Base-by-base conservation (phyloP, 2,888 invertebrate species). In the Protophormia terraenovae region DNA sequence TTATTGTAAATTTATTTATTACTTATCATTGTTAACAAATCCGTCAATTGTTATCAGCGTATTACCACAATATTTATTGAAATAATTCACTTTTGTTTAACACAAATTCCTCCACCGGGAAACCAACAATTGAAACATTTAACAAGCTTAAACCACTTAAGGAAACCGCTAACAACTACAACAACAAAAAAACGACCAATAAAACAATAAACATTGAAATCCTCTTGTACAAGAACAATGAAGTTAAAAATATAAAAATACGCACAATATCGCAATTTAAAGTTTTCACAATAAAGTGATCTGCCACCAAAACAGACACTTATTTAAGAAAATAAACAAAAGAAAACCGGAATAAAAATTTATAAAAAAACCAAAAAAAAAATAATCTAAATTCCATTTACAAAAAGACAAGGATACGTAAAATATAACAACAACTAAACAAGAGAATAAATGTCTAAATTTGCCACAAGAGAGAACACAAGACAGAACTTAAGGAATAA, bases 261-360 rank as follows among this genome's bases (percentile, higher is more conserved):
- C 19, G 6, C 27, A 45, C 27, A 77, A 24, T 38, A 24, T 24
- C 53, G 19, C 8, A 53, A 7, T 67, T 60, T 45, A 14, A 24
- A 69, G 14, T 60, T 69, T 62, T 12, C 62, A 22, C 38, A 71
- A 55, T 55, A 55, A 71, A 71, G 6, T 50, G 14, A 60, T 47
- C 45, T 38, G 16, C 69, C 69, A 19, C 10, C 50, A 62, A 60
- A n/a, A 50, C 60, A 69, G 35, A 16, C 47, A 50, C 27, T 32
- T 45, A 16, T 35, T n/a, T 22, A 29, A 14, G 24, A 29, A 55
- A 53, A 66, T 47, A 53, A 19, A 58, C 1, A 55, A 55, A 7
- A 6, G 8, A 14, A 55, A 55, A 55, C n/a, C n/a, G n/a, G n/a
- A 55, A 55, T n/a, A 27, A 55, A 55, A 27, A 55, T n/a, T 2